These are phyloP conservation scores for Crotophaga sulcirostris DNA, from an alignment of 2,113 vertebrate species.

Conservation along the genomic window DNA sequence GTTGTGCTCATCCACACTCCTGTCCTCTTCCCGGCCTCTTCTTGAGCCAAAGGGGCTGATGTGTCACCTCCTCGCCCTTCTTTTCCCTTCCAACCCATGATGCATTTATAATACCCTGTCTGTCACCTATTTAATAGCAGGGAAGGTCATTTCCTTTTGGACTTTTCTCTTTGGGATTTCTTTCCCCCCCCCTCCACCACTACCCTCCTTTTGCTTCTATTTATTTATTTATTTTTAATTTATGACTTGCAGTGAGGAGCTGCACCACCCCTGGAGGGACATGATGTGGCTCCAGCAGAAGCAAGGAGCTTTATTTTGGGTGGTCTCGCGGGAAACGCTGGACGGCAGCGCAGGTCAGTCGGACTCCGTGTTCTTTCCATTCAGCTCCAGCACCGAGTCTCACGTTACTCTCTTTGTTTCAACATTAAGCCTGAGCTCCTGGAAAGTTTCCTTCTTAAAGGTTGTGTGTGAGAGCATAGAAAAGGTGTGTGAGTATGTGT, in stretches of 20 bases:
- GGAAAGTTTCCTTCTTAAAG: slow-evolving; percentile 33
- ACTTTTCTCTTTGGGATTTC: background rate
- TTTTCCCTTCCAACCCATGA: background rate
- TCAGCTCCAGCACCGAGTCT: background rate
- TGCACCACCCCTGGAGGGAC: background rate
- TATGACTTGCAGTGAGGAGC: background rate
- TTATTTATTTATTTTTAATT: background rate
- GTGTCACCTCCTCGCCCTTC: background rate
- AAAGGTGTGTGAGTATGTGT: background rate
- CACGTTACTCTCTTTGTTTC: slow-evolving; percentile 39
- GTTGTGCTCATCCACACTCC: rapidly evolving
- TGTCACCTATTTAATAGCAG: background rate
- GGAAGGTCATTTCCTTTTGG: slow-evolving; percentile 1
- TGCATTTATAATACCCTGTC: background rate
- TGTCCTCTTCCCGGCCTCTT: background rate
- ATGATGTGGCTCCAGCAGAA: slow-evolving; percentile 3
- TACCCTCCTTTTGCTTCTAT: background rate
- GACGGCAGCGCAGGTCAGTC: background rate
- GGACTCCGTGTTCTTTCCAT: slow-evolving; percentile 45
- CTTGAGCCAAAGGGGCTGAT: background rate
- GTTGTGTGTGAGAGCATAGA: background rate
- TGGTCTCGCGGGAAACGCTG: background rate
- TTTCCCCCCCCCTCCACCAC: rapidly evolving
- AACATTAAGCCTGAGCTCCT: slow-evolving; percentile 27
- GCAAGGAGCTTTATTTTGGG: background rate